Evolutionary conservation across 1,140 invertebrate species (phyloP), one percentile per base, ranked within the genome.

Genomic region (Manduca sexta): DNA sequence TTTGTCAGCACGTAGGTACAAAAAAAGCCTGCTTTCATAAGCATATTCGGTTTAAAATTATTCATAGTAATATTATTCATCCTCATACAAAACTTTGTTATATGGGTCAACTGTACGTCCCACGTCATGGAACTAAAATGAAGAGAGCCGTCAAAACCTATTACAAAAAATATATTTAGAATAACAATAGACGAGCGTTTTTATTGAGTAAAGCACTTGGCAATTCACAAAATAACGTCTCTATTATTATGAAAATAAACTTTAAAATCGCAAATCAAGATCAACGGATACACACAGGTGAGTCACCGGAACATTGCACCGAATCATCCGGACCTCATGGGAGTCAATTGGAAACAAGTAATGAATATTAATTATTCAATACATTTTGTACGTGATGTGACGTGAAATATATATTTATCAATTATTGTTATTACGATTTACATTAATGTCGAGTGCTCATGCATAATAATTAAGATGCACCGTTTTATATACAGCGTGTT

Each of bases 251-350:
- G 33, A 3, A 0, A 6, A 47, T 54, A 60, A 39, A 33, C 51
- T 49, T 45, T 37, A 34, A 52, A 48, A 49, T 52, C 8, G 48
- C 16, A 40, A 4, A 40, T n/a, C 13, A 31, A 18, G 16, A 5
- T 40, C 16, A 40, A 59, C 66, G 67, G 69, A 75, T 75, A 60
- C n/a, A n/a, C n/a, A n/a, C 52, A 35, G 30, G 45, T 70, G 72
- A 72, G 53, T 72, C 72, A 75, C 69, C 67, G 69, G 72, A 72
- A 72, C 72, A 56, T 59, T 62, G 62, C 46, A 52, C 69, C 64
- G 60, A 69, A 72, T 60, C 64, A 52, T 65, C 51, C 58, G 58
- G 57, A 60, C 56, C 57, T 69, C 60, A 64, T 59, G 57, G 40
- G 50, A 52, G 41, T 51, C 46, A 46, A 40, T 31, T 35, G 44